Evolutionary conservation across 2,888 invertebrate species (phyloP), one percentile per base, ranked within the genome.

Genomic region (Parthenolecanium corni): DNA sequence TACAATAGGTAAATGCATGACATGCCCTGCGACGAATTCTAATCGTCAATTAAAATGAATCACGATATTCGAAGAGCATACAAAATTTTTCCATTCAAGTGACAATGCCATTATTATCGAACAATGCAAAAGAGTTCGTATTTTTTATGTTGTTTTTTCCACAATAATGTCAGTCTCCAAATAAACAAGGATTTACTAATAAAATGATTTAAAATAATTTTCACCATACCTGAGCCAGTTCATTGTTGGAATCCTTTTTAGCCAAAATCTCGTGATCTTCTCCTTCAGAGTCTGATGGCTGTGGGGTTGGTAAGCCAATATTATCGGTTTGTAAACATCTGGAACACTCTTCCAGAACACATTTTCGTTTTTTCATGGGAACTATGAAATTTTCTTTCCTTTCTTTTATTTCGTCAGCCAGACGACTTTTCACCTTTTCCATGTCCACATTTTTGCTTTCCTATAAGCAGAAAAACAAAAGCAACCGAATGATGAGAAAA

Each of bases 281-380:
- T 65, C 75, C 73, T 76, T 90, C 90, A 0, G 87, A 86, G 73
- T 91, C 90, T 0, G 89, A 89, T 20, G 88, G 86, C 73, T 89
- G 88, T 0, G 90, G 90, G 2, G 90, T 90, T 63, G 86, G 80
- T 68, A 78, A 74, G 62, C 77, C 69, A 61, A 67, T 76, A 42
- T 25, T 58, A 40, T 18, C 57, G 21, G 18, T 62, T 44, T 61
- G 42, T 12, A 12, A 31, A 46, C 57, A 57, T 20, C 42, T 18
- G 12, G 42, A 11, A n/a, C 56, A 61, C 42, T 62, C 54, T 40
- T 66, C 44, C 21, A 64, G 12, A 21, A 64, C 40, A 23, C 54
- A 64, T 36, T 62, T 51, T 18, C 54, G 25, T 64, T 54, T 64
- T 21, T 56, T 57, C 51, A 64, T 46, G 1, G 64, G 64, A 1